These are phyloP conservation scores for Piliocolobus tephrosceles DNA, from an alignment of 2,113 vertebrate genomes.

Conservation along the genomic window DNA sequence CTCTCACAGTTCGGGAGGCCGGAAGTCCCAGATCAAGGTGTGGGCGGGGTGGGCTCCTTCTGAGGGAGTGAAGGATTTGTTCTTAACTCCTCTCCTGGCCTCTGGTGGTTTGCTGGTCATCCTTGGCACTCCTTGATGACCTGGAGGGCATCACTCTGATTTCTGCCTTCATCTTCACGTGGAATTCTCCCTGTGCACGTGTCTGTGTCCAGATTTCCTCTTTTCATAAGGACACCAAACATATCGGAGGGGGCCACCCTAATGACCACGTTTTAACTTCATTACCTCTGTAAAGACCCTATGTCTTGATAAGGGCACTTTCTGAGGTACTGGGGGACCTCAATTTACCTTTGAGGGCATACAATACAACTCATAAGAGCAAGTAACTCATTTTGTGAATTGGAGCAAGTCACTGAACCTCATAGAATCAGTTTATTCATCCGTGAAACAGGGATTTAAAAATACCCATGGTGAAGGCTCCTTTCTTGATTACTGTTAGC, in stretches of 20 bases:
- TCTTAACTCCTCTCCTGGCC: not conserved
- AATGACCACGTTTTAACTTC: not conserved
- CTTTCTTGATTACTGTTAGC: not conserved
- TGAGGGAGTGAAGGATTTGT: not conserved
- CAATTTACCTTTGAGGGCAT: not conserved
- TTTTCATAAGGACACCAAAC: not conserved
- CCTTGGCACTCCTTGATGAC: not conserved
- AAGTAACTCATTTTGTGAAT: not conserved
- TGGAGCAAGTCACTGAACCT: not conserved
- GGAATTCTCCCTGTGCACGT: not conserved
- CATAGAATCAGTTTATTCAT: not conserved
- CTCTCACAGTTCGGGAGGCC: not conserved
- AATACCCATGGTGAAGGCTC: not conserved
- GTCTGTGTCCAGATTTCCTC: not conserved
- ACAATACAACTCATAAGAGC: not conserved
- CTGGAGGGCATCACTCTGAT: not conserved
- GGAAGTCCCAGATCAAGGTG: not conserved
- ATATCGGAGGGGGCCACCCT: not conserved
- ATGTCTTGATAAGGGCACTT: not conserved
- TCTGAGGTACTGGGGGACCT: not conserved
- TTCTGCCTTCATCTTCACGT: not conserved
- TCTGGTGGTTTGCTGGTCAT: not conserved
- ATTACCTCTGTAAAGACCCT: not conserved
- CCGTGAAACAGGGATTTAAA: not conserved
- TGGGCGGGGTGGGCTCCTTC: not conserved